Conservation (phyloP, 2,113 vertebrate genomes). For the Anolis carolinensis region DNA sequence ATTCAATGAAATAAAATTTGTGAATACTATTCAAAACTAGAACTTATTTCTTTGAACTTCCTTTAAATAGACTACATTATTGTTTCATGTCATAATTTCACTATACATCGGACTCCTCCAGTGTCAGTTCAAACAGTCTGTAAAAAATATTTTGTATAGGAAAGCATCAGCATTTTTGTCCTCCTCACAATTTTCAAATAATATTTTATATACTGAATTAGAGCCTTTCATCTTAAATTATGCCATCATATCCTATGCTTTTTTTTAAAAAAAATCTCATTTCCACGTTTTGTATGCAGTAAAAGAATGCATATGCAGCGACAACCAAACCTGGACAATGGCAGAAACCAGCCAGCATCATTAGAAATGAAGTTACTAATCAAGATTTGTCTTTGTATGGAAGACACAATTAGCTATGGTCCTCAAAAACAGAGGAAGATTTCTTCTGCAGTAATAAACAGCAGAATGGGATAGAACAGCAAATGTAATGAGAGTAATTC, state of each 20-base stretch:
- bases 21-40: neutral
- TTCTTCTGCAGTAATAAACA: neutral
- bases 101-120: neutral
- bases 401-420: neutral
- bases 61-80: neutral
- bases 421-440: neutral
- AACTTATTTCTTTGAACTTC: neutral
- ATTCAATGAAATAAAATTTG: neutral
- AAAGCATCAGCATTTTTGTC: neutral
- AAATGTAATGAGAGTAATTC: neutral
- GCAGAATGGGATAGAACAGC: neutral
- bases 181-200: conserved; percentile 1
- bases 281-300: neutral
- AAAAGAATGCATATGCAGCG: neutral
- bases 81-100: neutral
- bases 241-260: neutral
- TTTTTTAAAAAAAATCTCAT: neutral
- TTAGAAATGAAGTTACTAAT: no score
- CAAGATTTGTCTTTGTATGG: neutral
- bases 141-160: neutral
- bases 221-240: neutral
- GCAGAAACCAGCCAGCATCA: no score
- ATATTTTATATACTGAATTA: neutral
- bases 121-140: neutral
- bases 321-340: neutral